Percentiles rank a stretch among this genome's conserved stretches.
phyloP scores from a whole-genome alignment of 2,113 vertebrate species.

The Fregetta grallaria region DNA sequence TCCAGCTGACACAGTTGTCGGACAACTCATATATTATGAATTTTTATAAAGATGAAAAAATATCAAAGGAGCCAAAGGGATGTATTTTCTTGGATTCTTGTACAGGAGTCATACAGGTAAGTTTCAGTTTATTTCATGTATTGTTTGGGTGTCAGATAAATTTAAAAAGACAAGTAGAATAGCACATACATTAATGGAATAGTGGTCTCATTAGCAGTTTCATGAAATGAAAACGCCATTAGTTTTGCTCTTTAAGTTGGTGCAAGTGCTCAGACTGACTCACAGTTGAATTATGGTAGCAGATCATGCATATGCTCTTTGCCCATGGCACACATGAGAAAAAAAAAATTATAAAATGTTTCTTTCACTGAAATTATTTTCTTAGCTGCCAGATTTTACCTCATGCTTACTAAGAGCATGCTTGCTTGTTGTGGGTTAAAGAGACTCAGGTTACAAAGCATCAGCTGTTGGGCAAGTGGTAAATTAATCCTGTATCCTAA shows the following conservation, averaged over 20 bases:
- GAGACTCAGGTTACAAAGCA: not conserved
- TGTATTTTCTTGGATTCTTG: constrained; percentile 99
- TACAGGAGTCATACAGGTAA: constrained; percentile 94
- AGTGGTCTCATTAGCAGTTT: not conserved
- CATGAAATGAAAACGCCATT: not conserved
- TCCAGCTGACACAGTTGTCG: constrained; percentile 95
- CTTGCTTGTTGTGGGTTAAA: not conserved
- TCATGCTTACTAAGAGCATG: not conserved
- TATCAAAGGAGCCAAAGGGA: constrained; percentile 97
- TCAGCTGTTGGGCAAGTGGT: not conserved
- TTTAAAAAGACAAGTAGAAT: not conserved
- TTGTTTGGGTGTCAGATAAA: not conserved
- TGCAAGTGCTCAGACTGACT: not conserved
- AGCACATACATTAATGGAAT: rapidly evolving
- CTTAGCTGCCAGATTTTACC: not conserved
- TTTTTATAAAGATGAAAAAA: constrained; percentile 99
- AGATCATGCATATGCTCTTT: not conserved
- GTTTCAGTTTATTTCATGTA: not conserved
- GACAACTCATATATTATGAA: constrained; percentile 99
- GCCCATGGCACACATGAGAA: not conserved
- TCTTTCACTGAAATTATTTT: not conserved
- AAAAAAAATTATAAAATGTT: not conserved
- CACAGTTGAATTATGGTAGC: not conserved
- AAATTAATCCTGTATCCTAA: not conserved
- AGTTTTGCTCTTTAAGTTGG: not conserved